Base-by-base conservation (phyloP, 2,113 vertebrate genomes). In the Lycaon pictus region DNA sequence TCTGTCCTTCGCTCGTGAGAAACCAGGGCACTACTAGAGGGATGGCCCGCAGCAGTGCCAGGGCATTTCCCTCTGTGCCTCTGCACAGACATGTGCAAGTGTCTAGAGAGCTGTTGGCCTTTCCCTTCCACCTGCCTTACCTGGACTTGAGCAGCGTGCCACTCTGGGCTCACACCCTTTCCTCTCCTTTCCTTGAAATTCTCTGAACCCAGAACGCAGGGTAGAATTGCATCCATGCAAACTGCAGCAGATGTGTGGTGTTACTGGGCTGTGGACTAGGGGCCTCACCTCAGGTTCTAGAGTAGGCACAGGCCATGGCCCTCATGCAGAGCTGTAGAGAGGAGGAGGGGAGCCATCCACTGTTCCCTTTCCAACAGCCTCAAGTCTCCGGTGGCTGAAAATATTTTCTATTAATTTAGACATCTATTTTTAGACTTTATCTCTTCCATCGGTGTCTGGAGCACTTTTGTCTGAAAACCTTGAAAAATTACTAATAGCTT, bases 1-100 rank as follows among this genome's bases (percentile, higher is more conserved):
- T 98, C 97, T 98, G 98, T 96, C 97, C 60, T 93, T 94, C 90
- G 86, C 88, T 96, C 53, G 12, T 37, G 84, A 65, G 97, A 97
- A 94, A 37, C 53, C 63, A 67, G 48, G 72, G 81, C 65, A 56
- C 83, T 65, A 0, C 7, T 11, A 53, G n/a, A 96, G 53, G 90
- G 71, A 95, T 63, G n/a, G 32, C 96, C 63, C 63, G 55, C 23
- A 65, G 80, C 67, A 60, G 0, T 10, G 29, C 53, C 12, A 3
- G 88, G 37, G 63, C 4, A 6, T 13, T n/a, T 77, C 83, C 90
- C 65, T 96, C 55, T 83, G n/a, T 20, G 0, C 12, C 3, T 63
- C 53, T 80, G 77, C 90, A 56, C 95, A 55, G 83, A 0, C 12
- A 7, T 6, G 13, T 7, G 58, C 43, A 79, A 63, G n/a, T 17